Conservation (phyloP, 2,113 vertebrate genomes). For the Oplegnathus fasciatus region DNA sequence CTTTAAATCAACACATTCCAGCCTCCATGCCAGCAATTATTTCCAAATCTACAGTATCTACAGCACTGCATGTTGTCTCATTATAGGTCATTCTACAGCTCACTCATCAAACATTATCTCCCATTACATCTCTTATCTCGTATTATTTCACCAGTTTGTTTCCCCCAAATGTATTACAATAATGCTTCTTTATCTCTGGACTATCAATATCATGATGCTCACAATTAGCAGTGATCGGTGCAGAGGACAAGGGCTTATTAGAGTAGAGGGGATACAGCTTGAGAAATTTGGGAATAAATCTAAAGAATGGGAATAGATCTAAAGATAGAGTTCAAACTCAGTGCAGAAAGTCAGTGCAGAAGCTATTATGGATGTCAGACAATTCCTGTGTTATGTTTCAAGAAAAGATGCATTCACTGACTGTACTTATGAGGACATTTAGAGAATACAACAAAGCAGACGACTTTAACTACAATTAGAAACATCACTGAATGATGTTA, state of each 20-base stretch:
- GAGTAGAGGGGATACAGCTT: not conserved
- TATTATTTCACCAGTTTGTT: constrained; percentile 15
- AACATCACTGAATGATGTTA: not conserved
- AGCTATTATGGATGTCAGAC: not conserved
- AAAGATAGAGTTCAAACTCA: constrained; percentile 5
- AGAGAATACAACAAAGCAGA: not conserved
- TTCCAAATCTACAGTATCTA: constrained; percentile 24
- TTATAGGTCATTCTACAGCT: constrained; percentile 17
- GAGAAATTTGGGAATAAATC: constrained; percentile 5
- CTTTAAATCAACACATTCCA: constrained; percentile 59
- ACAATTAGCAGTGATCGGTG: constrained; percentile 20
- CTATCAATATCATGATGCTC: constrained; percentile 5
- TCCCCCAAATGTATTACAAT: not conserved
- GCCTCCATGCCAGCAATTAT: constrained; percentile 18
- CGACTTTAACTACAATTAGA: not conserved
- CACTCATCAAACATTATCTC: constrained; percentile 26
- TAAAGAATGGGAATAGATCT: not conserved
- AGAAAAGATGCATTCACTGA: not conserved
- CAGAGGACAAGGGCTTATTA: constrained; percentile 4
- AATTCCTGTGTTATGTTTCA: not conserved
- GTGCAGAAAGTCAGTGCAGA: not conserved
- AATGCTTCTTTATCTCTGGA: constrained; percentile 12
- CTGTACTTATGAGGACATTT: not conserved
- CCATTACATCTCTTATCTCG: constrained; percentile 8
- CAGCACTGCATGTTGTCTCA: constrained; percentile 30